phyloP scores from a whole-genome alignment of 1,140 invertebrate genomes.

The Drosophila dunni region DNA sequence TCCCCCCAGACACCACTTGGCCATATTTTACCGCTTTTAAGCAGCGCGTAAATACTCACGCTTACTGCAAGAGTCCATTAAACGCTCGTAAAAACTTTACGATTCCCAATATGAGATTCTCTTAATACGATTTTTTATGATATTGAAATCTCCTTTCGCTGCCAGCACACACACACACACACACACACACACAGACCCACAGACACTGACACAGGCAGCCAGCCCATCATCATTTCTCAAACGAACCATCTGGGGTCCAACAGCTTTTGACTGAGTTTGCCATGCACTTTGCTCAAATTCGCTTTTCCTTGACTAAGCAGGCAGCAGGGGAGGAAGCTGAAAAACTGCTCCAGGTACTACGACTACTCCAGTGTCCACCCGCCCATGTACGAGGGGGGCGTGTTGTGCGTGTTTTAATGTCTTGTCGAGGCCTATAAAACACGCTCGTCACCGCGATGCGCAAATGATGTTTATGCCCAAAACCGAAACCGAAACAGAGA shows the following conservation, averaged over 20 bases:
- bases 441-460: constrained; percentile 62
- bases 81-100: constrained; percentile 84
- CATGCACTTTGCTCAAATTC: constrained; percentile 51
- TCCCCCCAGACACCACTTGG: constrained; percentile 67
- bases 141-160: constrained; percentile 81
- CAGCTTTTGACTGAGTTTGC: constrained; percentile 33
- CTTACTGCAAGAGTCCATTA: constrained; percentile 84
- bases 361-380: constrained; percentile 24
- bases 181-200: too few species aligned
- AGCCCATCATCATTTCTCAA: constrained; percentile 60
- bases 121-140: constrained; percentile 83
- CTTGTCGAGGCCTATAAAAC: constrained; percentile 78
- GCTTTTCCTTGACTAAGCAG: constrained; percentile 18
- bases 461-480: constrained; percentile 43
- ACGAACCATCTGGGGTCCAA: constrained; percentile 57
- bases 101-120: constrained; percentile 83
- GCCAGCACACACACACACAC: constrained; percentile 14
- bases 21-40: constrained; percentile 83
- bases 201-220: constrained; percentile 6
- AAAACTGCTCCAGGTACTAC: constrained; percentile 67
- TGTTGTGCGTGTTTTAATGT: constrained; percentile 73
- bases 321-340: constrained; percentile 41
- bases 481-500: not conserved
- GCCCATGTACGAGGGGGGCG: constrained; percentile 48
- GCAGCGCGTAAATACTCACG: constrained; percentile 83